These are phyloP conservation scores for Cephus pygmeus DNA, from an alignment of 2,888 invertebrate genomes.

Conservation along the genomic window DNA sequence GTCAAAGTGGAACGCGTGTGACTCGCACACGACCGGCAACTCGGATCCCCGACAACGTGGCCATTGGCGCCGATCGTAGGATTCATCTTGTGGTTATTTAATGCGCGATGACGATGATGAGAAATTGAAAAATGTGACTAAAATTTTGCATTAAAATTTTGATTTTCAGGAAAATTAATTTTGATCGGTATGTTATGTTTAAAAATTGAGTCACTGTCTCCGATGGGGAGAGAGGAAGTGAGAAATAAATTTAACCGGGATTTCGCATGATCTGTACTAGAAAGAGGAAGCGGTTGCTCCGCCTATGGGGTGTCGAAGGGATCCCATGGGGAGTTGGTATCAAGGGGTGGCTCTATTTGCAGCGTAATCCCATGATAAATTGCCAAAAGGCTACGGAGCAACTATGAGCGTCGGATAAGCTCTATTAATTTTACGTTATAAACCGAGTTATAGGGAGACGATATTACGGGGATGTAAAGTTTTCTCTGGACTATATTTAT, in stretches of 20 bases:
- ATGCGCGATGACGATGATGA: neutral
- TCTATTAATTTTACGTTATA: slow-evolving; percentile 66
- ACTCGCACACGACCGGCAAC: slow-evolving; percentile 47
- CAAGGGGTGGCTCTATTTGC: slow-evolving; percentile 54
- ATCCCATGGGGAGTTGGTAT: slow-evolving; percentile 21
- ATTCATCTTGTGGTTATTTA: neutral
- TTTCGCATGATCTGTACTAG: neutral
- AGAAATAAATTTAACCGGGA: neutral
- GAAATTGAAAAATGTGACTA: neutral
- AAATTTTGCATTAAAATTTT: neutral
- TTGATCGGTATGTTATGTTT: neutral
- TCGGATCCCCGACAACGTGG: slow-evolving; percentile 31
- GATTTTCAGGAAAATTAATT: neutral
- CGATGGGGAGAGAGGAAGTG: neutral
- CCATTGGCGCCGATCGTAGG: neutral
- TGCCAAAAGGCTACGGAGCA: slow-evolving; percentile 46
- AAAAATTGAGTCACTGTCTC: neutral
- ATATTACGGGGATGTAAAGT: slow-evolving; percentile 31
- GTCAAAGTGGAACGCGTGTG: slow-evolving; percentile 38
- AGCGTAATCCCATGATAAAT: slow-evolving; percentile 65
- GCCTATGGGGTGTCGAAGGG: slow-evolving; percentile 34
- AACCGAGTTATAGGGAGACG: slow-evolving; percentile 37
- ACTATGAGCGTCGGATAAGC: slow-evolving; percentile 50
- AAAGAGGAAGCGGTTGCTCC: slow-evolving; percentile 40
- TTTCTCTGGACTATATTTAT: slow-evolving; percentile 39